A percentile compares a stretch with the other conserved stretches of the same genome.
phyloP scores from a whole-genome alignment of 2,888 invertebrate species.

The Amblyjoppa proteus region DNA sequence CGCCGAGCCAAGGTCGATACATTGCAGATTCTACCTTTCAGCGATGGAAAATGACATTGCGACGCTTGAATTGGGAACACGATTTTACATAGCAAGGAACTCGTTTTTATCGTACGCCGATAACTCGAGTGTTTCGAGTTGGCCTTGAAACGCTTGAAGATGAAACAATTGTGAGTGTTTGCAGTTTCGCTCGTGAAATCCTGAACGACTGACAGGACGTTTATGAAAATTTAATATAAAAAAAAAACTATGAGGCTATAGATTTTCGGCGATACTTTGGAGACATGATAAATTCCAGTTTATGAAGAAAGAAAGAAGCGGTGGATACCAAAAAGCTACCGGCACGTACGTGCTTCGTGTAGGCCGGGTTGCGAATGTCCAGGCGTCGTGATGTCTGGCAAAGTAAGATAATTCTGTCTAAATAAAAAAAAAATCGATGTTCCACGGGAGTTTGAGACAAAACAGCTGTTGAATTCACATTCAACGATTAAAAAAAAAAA shows the following conservation, averaged over 20 bases:
- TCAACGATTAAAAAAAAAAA: neutral
- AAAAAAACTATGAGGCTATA: constrained; percentile 11
- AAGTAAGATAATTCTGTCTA: constrained; percentile 47
- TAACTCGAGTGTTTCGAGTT: constrained; percentile 35
- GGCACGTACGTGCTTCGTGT: constrained; percentile 30
- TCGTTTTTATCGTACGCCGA: no score
- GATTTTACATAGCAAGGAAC: no score
- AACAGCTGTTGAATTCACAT: neutral
- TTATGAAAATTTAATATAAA: constrained; percentile 1
- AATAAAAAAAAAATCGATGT: neutral
- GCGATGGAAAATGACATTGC: no score
- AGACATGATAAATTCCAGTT: constrained; percentile 55
- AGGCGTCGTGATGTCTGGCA: constrained; percentile 58
- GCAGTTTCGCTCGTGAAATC: constrained; percentile 53
- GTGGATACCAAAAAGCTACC: neutral
- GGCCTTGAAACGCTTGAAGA: constrained; percentile 56
- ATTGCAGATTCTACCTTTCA: neutral
- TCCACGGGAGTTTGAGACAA: neutral
- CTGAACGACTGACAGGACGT: constrained; percentile 40
- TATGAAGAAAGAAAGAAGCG: constrained; percentile 15
- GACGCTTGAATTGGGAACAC: no score
- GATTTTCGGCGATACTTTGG: constrained; percentile 12
- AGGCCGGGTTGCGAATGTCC: constrained; percentile 30
- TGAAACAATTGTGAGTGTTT: constrained; percentile 61
- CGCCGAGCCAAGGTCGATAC: neutral